Conservation (phyloP, 2,797 vertebrate genomes). For the Enteromius fasciolatus region DNA sequence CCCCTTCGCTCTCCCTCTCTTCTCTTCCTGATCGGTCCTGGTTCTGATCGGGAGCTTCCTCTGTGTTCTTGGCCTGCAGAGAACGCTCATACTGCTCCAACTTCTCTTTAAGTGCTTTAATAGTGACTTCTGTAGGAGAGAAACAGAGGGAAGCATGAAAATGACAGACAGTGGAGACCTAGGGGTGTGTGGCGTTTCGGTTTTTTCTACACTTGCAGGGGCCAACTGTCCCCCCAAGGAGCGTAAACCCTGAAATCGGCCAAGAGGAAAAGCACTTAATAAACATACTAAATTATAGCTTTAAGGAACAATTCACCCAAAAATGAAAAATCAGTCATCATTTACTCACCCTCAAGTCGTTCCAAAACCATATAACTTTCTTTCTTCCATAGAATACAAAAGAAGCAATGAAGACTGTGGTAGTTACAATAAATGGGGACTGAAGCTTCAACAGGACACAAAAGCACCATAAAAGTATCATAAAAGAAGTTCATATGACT, state of each 20-base stretch:
- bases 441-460: conserved; percentile 1
- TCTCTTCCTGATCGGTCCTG: conserved; percentile 70
- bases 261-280: conserved; percentile 2
- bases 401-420: neutral
- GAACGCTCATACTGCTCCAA: conserved; percentile 88
- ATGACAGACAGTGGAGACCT: conserved; percentile 1
- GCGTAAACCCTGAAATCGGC: neutral
- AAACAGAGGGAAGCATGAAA: conserved; percentile 40
- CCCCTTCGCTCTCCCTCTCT: conserved; percentile 73
- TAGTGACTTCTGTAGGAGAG: conserved; percentile 83
- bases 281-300: conserved; percentile 4
- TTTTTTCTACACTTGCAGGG: neutral
- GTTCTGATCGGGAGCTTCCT: conserved; percentile 83
- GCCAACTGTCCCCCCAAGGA: neutral
- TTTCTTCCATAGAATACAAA: conserved; percentile 6
- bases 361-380: neutral
- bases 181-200: neutral
- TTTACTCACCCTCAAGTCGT: conserved; percentile 3
- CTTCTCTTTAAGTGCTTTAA: conserved; percentile 92
- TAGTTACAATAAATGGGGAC: neutral
- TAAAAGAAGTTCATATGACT: neutral
- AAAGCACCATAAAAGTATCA: neutral
- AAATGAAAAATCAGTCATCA: conserved; percentile 1
- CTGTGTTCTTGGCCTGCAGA: conserved; percentile 84
- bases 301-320: neutral